These are phyloP conservation scores for Aplodontia rufa DNA, from an alignment of 2,113 vertebrate species.

Conservation along the genomic window DNA sequence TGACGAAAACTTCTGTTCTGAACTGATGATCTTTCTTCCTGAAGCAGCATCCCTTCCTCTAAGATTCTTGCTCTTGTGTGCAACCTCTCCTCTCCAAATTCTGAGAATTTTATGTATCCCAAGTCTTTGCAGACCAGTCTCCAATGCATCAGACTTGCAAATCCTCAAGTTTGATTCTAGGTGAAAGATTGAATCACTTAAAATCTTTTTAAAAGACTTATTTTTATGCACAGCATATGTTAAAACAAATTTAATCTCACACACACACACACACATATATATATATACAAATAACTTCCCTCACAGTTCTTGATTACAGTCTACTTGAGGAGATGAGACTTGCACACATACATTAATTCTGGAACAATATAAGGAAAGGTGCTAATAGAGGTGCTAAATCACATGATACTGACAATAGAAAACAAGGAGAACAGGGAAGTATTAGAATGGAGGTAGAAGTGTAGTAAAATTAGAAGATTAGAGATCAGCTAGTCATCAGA, in stretches of 20 bases:
- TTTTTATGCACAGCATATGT: slow-evolving; percentile 49
- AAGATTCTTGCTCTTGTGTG: background rate
- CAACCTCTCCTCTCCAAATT: background rate
- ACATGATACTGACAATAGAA: background rate
- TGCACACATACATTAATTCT: background rate
- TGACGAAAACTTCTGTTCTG: background rate
- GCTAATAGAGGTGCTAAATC: slow-evolving; percentile 34
- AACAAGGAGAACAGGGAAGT: background rate
- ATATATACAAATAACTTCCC: slow-evolving; percentile 53
- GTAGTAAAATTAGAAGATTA: background rate
- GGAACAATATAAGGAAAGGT: background rate
- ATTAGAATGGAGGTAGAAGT: background rate
- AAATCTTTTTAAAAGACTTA: slow-evolving; percentile 54
- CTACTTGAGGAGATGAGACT: slow-evolving; percentile 22
- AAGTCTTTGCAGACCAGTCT: background rate
- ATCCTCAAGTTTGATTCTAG: slow-evolving; percentile 16
- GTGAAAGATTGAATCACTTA: slow-evolving; percentile 27
- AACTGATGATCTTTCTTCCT: background rate
- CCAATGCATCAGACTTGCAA: background rate
- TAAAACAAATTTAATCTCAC: slow-evolving; percentile 51
- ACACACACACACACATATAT: background rate
- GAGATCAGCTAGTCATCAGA: background rate
- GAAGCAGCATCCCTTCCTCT: background rate
- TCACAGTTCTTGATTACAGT: slow-evolving; percentile 11
- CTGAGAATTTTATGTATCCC: background rate